Evolutionary conservation across 1,140 invertebrate species (phyloP).

Genomic region (Sitodiplosis mosellana): DNA sequence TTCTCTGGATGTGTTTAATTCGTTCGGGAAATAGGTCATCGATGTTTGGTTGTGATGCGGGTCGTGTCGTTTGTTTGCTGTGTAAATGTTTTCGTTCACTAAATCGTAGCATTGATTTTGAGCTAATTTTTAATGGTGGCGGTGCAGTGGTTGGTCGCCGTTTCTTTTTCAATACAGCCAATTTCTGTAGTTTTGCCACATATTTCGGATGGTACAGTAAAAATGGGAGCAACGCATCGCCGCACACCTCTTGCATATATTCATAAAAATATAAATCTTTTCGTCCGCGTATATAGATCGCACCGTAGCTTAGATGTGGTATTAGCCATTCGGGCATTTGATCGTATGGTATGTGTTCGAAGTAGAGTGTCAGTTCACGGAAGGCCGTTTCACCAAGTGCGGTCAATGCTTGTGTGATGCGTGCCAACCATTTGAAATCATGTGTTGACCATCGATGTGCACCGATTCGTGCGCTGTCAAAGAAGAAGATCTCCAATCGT

Average conservation of each 20-base stretch:
- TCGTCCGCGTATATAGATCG: slow-evolving; percentile 14
- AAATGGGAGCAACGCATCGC: slow-evolving; percentile 16
- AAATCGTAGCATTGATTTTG: background rate
- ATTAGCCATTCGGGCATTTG: slow-evolving; percentile 14
- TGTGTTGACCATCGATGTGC: background rate
- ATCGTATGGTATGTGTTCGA: slow-evolving; percentile 13
- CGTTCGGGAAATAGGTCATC: slow-evolving; percentile 16
- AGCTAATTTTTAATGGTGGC: background rate
- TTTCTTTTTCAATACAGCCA: too few species aligned
- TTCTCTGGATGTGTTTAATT: slow-evolving; percentile 13
- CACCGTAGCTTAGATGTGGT: slow-evolving; percentile 14
- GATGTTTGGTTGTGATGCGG: background rate
- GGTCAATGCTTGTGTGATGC: slow-evolving; percentile 15
- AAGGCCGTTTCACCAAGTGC: slow-evolving; percentile 22
- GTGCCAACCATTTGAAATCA: slow-evolving; percentile 18
- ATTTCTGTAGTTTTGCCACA: too few species aligned
- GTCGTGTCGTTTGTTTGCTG: background rate
- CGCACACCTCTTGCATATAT: slow-evolving; percentile 19
- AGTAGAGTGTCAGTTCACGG: slow-evolving; percentile 20
- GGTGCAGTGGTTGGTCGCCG: background rate
- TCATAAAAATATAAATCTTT: slow-evolving; percentile 22
- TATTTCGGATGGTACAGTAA: slow-evolving; percentile 13
- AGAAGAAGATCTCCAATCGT: slow-evolving; percentile 16
- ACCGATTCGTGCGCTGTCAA: background rate
- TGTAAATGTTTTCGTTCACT: background rate